A percentile compares a stretch with the other conserved stretches of the same genome.
Evolutionary conservation across 1,140 invertebrate species (phyloP).

Genomic region (Coenobita brevimanus): DNA sequence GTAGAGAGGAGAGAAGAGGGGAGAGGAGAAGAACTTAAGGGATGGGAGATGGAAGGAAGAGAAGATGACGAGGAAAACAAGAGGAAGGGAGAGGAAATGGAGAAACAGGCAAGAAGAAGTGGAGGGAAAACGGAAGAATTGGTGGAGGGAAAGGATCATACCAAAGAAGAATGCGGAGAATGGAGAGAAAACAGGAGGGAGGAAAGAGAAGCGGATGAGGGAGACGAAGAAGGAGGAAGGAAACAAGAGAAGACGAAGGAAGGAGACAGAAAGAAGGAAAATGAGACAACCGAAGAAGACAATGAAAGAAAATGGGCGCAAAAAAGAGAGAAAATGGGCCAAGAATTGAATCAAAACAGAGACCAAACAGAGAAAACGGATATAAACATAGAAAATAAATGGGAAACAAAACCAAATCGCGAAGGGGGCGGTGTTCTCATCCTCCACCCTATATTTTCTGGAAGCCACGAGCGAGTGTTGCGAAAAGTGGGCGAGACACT

Average conservation of each 20-base stretch:
- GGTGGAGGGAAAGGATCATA: background rate
- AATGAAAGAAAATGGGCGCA: background rate
- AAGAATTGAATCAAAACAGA: background rate
- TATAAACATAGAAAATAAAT: no score
- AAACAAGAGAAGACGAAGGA: background rate
- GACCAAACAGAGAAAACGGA: no score
- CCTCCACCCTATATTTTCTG: constrained; percentile 69
- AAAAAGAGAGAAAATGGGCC: background rate
- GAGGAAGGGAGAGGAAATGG: no score
- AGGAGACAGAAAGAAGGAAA: background rate
- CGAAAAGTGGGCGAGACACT: constrained; percentile 65
- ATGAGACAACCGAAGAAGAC: background rate
- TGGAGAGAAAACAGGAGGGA: background rate
- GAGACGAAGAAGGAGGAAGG: background rate
- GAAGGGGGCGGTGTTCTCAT: constrained; percentile 65
- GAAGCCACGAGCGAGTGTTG: constrained; percentile 69
- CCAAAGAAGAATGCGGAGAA: background rate
- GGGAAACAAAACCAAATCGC: background rate
- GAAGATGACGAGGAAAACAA: background rate
- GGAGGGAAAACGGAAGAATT: background rate
- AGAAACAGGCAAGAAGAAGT: background rate
- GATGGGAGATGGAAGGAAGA: background rate
- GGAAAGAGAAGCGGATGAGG: background rate
- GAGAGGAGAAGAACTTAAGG: background rate
- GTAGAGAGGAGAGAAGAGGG: background rate